Base-by-base conservation (phyloP, 2,797 vertebrate genomes). In the Mus spretus region DNA sequence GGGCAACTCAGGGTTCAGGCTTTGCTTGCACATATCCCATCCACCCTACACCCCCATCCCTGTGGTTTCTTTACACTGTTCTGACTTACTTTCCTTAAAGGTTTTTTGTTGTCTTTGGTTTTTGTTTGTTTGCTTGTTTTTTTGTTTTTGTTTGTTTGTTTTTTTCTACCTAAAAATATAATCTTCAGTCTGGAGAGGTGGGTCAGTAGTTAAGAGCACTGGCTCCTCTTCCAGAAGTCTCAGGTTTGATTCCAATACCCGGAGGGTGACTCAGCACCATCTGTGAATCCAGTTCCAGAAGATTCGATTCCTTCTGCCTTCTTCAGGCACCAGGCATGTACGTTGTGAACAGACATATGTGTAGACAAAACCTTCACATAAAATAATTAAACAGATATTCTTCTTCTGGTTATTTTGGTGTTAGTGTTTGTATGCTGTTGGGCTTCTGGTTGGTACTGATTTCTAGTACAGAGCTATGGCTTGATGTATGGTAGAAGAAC, bases 71-170 rank as follows among this genome's bases (percentile, higher is more conserved):
- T 89, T 84, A 72, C 15, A 8, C 6, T 50, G 11, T 11, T 6
- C 37, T 40, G 28, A 72, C 90, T 90, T 82, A 90, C 61, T 72
- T 90, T 88, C 53, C 61, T 95, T 44, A 2, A 88, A 90, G 50
- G 61, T 61, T 61, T 61, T 61, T 8, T 1, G 3, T 63, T 11
- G 63, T 65, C 28, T 4, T 65, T 24, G 61, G 24, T 65, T 65
- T 31, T 31, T 28, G 26, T 22, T 74, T 40, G 34, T 70, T 70
- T n/a, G 34, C 34, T 65, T 65, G 63, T 63, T 74, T 75, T 26
- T 44, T 37, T 20, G 14, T 83, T n/a, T 67, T 34, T n/a, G 67
- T 37, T 74, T 40, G 34, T n/a, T 70, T 70, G 34, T 40, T 75
- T 74, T 22, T 22, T 26, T 44, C 24, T 77, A 55, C 12, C 13